Conservation (phyloP, 2,113 vertebrate genomes). For the Lamprotornis superbus region DNA sequence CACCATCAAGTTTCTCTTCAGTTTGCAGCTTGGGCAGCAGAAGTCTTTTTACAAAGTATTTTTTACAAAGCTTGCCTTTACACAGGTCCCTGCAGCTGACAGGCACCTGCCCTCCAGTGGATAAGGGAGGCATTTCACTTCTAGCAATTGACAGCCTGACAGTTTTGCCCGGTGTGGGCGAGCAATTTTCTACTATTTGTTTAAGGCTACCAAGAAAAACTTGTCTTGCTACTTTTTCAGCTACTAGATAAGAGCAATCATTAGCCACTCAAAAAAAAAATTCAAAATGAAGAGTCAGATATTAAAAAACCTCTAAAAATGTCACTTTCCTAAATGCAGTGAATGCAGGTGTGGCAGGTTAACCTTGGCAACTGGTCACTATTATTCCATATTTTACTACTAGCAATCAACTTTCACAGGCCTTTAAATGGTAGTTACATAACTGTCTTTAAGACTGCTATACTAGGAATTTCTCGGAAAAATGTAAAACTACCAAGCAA, state of each 20-base stretch:
- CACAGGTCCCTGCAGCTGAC: background rate
- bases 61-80: background rate
- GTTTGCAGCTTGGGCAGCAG: background rate
- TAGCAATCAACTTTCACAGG: background rate
- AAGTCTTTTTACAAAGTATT: background rate
- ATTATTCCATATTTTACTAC: background rate
- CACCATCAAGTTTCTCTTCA: background rate
- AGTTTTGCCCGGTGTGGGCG: rapidly evolving
- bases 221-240: background rate
- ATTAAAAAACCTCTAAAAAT: background rate
- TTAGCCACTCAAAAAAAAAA: background rate
- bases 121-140: slow-evolving; percentile 4
- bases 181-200: background rate
- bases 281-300: background rate
- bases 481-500: background rate
- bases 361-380: background rate
- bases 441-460: background rate
- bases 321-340: background rate
- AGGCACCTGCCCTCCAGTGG: slow-evolving; percentile 66
- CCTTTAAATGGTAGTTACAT: background rate
- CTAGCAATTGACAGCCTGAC: background rate
- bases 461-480: background rate
- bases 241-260: background rate
- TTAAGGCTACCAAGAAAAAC: background rate
- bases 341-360: background rate